Evolutionary conservation across 2,797 vertebrate species (phyloP).

Genomic region (Tolypeutes matacus): DNA sequence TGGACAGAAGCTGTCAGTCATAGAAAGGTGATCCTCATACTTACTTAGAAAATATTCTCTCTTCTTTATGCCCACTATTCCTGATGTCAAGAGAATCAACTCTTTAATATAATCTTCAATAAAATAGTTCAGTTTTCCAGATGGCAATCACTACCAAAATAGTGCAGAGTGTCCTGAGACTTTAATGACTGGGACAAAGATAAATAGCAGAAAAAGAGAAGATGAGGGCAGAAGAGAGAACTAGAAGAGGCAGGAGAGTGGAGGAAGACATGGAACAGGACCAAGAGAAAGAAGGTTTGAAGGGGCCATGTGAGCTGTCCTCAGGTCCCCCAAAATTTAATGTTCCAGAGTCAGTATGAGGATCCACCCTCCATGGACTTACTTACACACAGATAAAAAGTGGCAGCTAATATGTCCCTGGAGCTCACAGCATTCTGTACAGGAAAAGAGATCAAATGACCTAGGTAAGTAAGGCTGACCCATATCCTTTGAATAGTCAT

Average conservation of each 20-base stretch:
- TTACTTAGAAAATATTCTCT: slow-evolving; percentile 36
- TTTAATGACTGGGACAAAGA: neutral
- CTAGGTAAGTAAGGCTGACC: neutral
- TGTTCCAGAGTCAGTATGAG: neutral
- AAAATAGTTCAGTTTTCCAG: slow-evolving; percentile 33
- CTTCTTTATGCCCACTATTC: neutral
- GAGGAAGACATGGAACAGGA: neutral
- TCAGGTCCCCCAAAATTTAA: neutral
- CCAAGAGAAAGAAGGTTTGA: neutral
- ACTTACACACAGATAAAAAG: neutral
- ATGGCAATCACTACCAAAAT: neutral
- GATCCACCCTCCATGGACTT: neutral
- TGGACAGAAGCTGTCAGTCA: slow-evolving; percentile 56
- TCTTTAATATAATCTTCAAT: slow-evolving; percentile 34
- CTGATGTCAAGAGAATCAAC: slow-evolving; percentile 41
- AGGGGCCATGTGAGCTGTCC: neutral
- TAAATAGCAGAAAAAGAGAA: neutral
- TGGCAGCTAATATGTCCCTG: neutral
- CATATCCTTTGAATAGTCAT: neutral
- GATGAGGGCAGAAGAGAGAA: neutral
- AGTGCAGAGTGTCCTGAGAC: neutral
- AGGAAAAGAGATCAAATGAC: neutral
- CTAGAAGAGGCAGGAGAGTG: neutral
- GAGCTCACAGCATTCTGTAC: neutral
- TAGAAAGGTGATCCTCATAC: slow-evolving; percentile 51